phyloP scores from a whole-genome alignment of 2,797 vertebrate genomes.

The Columba guinea region DNA sequence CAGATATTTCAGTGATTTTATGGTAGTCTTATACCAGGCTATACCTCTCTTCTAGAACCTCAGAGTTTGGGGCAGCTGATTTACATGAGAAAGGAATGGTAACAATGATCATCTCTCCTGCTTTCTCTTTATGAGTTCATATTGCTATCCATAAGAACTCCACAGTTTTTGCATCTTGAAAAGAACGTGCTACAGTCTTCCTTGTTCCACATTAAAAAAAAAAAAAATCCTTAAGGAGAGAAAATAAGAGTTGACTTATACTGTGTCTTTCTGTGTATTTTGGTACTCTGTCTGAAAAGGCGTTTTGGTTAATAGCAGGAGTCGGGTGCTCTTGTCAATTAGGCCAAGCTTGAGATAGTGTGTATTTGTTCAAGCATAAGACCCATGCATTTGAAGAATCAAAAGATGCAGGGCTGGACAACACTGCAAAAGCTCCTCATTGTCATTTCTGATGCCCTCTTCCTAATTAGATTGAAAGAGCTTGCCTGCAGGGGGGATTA shows the following conservation, averaged over 20 bases:
- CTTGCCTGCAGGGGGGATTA: neutral
- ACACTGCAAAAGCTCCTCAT: neutral
- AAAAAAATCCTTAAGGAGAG: neutral
- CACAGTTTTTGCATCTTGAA: neutral
- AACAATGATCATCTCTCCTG: neutral
- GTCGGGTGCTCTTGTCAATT: conserved; percentile 21
- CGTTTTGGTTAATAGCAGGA: conserved; percentile 39
- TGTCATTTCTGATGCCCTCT: neutral
- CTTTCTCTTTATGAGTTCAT: neutral
- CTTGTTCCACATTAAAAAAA: neutral
- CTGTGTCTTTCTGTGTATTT: neutral
- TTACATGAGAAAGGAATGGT: neutral
- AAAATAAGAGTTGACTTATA: neutral
- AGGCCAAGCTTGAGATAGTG: neutral
- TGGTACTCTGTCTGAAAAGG: neutral
- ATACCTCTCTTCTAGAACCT: neutral
- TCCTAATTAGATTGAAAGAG: neutral
- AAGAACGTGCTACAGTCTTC: neutral
- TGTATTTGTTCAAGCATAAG: neutral
- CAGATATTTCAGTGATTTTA: neutral
- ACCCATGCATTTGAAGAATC: neutral
- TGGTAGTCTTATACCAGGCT: neutral
- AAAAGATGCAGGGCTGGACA: neutral
- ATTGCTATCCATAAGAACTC: neutral
- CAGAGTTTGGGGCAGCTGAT: neutral